phyloP scores from a whole-genome alignment of 2,797 vertebrate species.

The Atherinosoma microstoma region DNA sequence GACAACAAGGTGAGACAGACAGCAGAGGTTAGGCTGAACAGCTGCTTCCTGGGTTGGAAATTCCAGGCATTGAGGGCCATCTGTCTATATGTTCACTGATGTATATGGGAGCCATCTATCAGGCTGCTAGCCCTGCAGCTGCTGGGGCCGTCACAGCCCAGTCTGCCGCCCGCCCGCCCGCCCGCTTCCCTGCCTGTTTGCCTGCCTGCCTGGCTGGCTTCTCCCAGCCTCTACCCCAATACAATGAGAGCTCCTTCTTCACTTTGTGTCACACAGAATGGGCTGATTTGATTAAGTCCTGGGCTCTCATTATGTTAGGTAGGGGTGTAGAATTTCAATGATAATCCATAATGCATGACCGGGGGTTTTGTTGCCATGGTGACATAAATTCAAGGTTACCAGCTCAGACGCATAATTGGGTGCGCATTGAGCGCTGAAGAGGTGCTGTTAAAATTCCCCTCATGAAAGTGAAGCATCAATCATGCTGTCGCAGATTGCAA shows the following conservation, averaged over 20 bases:
- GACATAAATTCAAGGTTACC: slow-evolving; percentile 99
- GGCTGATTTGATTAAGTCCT: slow-evolving; percentile 99
- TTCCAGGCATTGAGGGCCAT: slow-evolving; percentile 97
- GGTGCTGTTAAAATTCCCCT: slow-evolving; percentile 99
- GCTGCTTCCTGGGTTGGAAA: slow-evolving; percentile 96
- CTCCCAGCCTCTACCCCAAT: slow-evolving; percentile 84
- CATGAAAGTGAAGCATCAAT: slow-evolving; percentile 98
- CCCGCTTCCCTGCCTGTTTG: slow-evolving; percentile 41
- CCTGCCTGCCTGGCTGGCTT: slow-evolving; percentile 65
- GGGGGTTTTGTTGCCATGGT: slow-evolving; percentile 96
- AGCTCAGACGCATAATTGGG: slow-evolving; percentile 99
- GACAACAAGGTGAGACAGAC: slow-evolving; percentile 97
- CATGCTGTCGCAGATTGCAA: slow-evolving; percentile 94
- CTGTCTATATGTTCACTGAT: slow-evolving; percentile 97
- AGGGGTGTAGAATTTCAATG: slow-evolving; percentile 99
- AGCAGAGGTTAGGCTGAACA: slow-evolving; percentile 94
- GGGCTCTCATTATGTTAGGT: slow-evolving; percentile 99
- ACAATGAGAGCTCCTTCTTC: slow-evolving; percentile 96
- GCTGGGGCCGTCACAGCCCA: slow-evolving; percentile 87
- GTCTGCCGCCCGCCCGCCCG: slow-evolving; percentile 65
- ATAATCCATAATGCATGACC: slow-evolving; percentile 99
- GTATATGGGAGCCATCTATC: slow-evolving; percentile 98
- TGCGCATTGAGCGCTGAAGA: slow-evolving; percentile 95
- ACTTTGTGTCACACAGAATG: slow-evolving; percentile 99
- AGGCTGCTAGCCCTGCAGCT: slow-evolving; percentile 92